Percentiles rank a stretch among this genome's conserved stretches.
These are phyloP conservation scores for Cricetomys ansorgei DNA, from an alignment of 2,113 vertebrate genomes.

Conservation along the genomic window DNA sequence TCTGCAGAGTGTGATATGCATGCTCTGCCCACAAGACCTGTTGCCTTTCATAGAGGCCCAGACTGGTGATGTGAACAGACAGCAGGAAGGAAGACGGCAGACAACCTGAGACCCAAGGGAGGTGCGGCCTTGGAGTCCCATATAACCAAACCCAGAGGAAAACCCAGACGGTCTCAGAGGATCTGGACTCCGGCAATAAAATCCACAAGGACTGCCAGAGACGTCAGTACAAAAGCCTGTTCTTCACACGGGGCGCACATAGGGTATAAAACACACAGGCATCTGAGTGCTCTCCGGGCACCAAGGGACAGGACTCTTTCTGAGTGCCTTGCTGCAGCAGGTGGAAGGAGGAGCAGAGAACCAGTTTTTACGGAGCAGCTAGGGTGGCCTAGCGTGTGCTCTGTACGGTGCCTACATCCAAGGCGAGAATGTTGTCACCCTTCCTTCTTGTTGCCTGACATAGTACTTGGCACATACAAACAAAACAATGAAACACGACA, in stretches of 20 bases:
- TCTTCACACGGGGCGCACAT: background rate
- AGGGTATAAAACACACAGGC: background rate
- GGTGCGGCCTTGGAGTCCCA: background rate
- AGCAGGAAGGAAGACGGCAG: background rate
- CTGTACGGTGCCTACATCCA: accelerated
- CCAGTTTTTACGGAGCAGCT: background rate
- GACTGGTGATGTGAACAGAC: background rate
- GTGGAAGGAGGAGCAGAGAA: background rate
- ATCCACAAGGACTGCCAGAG: background rate
- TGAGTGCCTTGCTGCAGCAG: background rate
- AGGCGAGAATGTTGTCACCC: background rate
- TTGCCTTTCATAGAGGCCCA: background rate
- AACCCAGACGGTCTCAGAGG: background rate
- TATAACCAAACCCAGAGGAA: background rate
- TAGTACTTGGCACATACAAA: background rate
- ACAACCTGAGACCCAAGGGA: background rate
- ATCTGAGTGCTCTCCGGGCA: background rate
- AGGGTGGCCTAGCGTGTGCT: background rate
- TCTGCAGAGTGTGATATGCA: background rate
- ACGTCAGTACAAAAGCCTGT: background rate
- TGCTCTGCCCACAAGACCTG: background rate
- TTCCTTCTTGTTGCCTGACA: background rate
- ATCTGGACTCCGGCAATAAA: background rate
- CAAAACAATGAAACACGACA: background rate
- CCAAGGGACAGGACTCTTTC: background rate